A percentile compares a stretch with the other conserved stretches of the same genome.
Evolutionary conservation across 2,113 vertebrate species (phyloP).

Genomic region (Eulacestoma nigropectus): DNA sequence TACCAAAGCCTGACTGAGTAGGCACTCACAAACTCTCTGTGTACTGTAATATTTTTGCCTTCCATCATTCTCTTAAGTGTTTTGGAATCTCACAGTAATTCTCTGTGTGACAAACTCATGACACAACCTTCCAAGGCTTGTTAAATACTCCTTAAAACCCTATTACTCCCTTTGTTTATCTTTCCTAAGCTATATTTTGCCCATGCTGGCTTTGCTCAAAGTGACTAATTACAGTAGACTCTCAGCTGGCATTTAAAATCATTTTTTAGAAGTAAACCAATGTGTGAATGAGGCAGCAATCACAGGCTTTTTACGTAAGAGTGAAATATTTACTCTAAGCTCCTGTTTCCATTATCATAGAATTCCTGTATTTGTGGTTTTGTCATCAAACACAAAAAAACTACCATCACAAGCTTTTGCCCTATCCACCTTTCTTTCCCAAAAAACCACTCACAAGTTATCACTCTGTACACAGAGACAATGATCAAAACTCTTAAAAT

Average conservation of each 20-base stretch:
- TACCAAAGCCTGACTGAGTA: neutral
- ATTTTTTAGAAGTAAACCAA: neutral
- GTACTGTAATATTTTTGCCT: neutral
- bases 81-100: neutral
- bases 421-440: neutral
- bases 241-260: neutral
- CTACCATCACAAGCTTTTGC: neutral
- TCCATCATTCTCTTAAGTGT: neutral
- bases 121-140: neutral
- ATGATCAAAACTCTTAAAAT: neutral
- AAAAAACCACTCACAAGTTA: neutral
- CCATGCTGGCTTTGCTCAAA: neutral
- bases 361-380: neutral
- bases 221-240: neutral
- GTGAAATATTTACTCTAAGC: neutral
- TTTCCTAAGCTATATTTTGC: neutral
- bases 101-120: neutral
- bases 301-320: neutral
- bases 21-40: neutral
- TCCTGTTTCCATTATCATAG: neutral
- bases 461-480: neutral
- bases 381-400: neutral
- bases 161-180: neutral
- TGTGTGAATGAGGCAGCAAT: neutral
- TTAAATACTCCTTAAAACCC: neutral